Percentiles rank a stretch among this genome's conserved stretches.
Evolutionary conservation across 2,797 vertebrate genomes (phyloP).

Genomic region (Pipistrellus kuhlii): DNA sequence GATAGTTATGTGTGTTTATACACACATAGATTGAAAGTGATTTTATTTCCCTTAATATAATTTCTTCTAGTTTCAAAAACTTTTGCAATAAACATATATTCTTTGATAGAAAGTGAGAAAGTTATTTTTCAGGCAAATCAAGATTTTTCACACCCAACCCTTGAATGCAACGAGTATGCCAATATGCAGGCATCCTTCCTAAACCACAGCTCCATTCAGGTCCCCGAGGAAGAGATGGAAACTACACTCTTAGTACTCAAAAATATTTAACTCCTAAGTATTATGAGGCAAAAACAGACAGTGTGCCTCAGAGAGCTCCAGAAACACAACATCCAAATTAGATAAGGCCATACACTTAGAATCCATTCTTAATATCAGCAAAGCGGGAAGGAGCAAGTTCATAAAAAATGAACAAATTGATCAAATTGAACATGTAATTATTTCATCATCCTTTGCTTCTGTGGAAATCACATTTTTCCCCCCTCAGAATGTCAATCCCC

Average conservation of each 20-base stretch:
- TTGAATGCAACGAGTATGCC: neutral
- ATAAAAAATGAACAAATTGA: neutral
- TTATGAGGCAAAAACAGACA: neutral
- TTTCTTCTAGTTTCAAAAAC: conserved; percentile 8
- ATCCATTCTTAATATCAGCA: conserved; percentile 39
- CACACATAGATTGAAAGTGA: neutral
- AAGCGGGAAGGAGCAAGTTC: neutral
- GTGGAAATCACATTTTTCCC: neutral
- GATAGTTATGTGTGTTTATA: neutral
- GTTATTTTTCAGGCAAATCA: conserved; percentile 31
- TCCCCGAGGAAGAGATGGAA: neutral
- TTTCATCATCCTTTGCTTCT: neutral
- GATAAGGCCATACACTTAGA: neutral
- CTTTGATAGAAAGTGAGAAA: neutral
- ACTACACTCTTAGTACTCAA: neutral
- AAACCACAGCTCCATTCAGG: neutral
- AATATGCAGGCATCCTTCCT: neutral
- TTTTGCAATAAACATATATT: neutral
- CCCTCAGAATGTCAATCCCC: conserved; percentile 8
- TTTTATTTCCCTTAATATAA: neutral
- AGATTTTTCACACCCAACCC: conserved; percentile 1
- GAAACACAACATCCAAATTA: neutral
- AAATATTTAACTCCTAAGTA: too few species aligned
- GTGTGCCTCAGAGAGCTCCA: neutral
- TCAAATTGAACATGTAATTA: neutral